Evolutionary conservation across 2,888 invertebrate genomes (phyloP), one percentile per base, ranked within the genome.

Genomic region (Brachyptera putata): DNA sequence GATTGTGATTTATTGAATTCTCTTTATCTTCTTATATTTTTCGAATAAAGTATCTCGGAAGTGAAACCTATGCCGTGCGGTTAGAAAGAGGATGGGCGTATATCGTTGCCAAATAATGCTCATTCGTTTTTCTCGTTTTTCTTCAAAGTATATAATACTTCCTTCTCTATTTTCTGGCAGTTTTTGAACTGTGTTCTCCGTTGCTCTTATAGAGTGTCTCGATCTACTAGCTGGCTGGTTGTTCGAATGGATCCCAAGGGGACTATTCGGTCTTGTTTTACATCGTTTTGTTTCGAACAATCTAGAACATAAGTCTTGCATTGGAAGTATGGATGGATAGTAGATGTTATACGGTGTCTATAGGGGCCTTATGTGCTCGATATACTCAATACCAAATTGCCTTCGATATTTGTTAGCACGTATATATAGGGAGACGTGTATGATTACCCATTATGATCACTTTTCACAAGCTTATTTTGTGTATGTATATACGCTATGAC

Each of bases 211-310:
- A 24, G 2, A 22, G 3, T 16, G 26, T 49, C 30, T n/a, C n/a
- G n/a, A n/a, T n/a, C n/a, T 30, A 49, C 49, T 49, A n/a, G n/a
- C n/a, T n/a, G 25, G 49, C 26, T 13, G 49, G 26, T 16, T 14
- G n/a, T 5, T n/a, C 16, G n/a, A 69, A 75, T 70, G 72, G 71
- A 70, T 61, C 75, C 66, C 71, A 43, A 37, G 75, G 72, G 76
- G 72, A 70, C 70, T 71, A 71, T 75, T 73, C 72, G 71, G 73
- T 70, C 74, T 76, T 75, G 76, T 76, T 76, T 76, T 76, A 76
- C 76, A 73, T 75, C 76, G 76, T 76, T 76, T 76, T 76, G 76
- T 76, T 39, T 76, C 74, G 75, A 76, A 76, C 76, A 76, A 76
- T 76, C 75, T 72, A 67, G 65, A 60, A 60, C 63, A 66, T 65